A percentile compares a stretch with the other conserved stretches of the same genome.
Evolutionary conservation across 2,888 invertebrate species (phyloP).

Genomic region (Nomada hirtipes): DNA sequence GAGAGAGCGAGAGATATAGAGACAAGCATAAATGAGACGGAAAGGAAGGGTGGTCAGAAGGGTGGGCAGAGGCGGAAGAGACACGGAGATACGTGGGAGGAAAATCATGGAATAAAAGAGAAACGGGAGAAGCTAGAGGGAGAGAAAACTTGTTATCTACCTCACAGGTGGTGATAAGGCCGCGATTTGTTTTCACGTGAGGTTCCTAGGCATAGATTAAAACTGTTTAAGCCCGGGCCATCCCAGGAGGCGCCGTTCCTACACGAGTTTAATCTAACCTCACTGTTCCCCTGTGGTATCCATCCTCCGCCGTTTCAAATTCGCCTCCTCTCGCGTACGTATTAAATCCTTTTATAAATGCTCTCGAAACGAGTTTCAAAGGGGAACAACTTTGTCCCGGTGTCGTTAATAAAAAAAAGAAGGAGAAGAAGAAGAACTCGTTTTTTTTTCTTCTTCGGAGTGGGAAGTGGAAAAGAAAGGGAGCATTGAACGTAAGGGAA

Average conservation of each 20-base stretch:
- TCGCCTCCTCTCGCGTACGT: constrained; percentile 51
- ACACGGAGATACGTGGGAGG: constrained; percentile 29
- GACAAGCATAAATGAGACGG: constrained; percentile 24
- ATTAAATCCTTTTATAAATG: constrained; percentile 64
- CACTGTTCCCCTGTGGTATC: constrained; percentile 71
- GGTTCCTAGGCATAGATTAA: constrained; percentile 78
- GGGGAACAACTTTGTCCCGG: not conserved
- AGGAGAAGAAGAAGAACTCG: not conserved
- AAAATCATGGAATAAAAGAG: constrained; percentile 59
- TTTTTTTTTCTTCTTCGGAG: not conserved
- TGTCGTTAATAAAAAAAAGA: constrained; percentile 6
- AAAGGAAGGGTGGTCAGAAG: constrained; percentile 22
- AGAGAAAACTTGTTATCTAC: constrained; percentile 83
- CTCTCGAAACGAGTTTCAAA: constrained; percentile 31
- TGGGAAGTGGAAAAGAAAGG: not conserved
- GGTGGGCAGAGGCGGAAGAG: constrained; percentile 13
- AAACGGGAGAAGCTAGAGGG: constrained; percentile 57
- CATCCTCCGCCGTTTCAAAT: constrained; percentile 66
- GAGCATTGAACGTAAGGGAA: too few relatives aligned
- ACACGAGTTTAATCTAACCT: constrained; percentile 80
- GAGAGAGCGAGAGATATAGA: not conserved
- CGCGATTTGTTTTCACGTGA: constrained; percentile 81
- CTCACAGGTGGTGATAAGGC: constrained; percentile 81
- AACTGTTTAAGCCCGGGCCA: constrained; percentile 77
- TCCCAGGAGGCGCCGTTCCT: constrained; percentile 75